These are phyloP conservation scores for Cebus imitator DNA, from an alignment of 2,113 vertebrate genomes.

Conservation along the genomic window DNA sequence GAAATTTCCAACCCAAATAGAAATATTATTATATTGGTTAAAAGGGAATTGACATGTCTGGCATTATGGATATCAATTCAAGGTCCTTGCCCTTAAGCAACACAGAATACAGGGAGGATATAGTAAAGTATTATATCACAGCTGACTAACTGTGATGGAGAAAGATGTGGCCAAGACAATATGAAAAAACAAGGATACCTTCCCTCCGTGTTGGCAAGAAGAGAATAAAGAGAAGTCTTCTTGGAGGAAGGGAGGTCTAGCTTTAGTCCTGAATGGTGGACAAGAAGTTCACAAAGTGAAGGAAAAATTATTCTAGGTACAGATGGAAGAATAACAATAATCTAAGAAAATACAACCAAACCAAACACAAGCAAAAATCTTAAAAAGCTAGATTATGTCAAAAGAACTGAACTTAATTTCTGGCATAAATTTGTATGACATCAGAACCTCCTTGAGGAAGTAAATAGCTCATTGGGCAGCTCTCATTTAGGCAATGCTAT, in stretches of 20 bases:
- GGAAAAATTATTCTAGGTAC: background rate
- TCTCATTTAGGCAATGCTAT: background rate
- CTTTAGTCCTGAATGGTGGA: background rate
- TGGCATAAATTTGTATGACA: background rate
- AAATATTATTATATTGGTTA: background rate
- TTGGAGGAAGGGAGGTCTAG: background rate
- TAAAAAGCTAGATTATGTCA: background rate
- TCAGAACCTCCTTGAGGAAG: background rate
- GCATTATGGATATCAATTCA: background rate
- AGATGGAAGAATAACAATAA: background rate
- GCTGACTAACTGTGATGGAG: background rate
- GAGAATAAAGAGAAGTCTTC: background rate
- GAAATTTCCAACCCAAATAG: background rate
- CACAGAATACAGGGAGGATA: background rate
- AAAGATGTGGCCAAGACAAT: background rate
- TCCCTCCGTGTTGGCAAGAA: background rate
- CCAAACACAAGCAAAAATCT: background rate
- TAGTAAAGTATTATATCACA: background rate
- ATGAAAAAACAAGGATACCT: background rate
- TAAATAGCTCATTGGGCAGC: background rate
- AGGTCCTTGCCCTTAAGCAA: background rate
- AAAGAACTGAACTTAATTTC: background rate
- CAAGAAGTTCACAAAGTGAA: background rate
- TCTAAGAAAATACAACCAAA: background rate
- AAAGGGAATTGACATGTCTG: background rate